Evolutionary conservation across 2,797 vertebrate genomes (phyloP).

Genomic region (Erethizon dorsatum): DNA sequence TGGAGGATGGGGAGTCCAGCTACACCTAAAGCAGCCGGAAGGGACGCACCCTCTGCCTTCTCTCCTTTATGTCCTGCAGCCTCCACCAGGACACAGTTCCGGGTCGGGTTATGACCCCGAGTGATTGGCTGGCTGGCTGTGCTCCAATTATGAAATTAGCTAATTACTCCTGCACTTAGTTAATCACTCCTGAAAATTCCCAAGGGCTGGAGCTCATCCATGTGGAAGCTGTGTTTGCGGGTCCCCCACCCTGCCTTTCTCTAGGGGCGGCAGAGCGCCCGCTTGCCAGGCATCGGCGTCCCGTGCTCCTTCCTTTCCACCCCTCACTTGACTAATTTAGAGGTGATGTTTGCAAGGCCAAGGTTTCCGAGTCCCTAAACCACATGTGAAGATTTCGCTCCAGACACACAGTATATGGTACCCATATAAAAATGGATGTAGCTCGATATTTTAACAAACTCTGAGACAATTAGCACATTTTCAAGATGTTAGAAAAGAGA

Average conservation of each 20-base stretch:
- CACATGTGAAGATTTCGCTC: constrained; percentile 48
- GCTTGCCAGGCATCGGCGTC: not conserved
- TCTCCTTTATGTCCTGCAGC: not conserved
- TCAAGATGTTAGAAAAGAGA: constrained; percentile 66
- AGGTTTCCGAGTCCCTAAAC: constrained; percentile 51
- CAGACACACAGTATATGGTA: constrained; percentile 67
- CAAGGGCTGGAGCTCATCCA: not conserved
- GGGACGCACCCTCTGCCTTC: fast-evolving
- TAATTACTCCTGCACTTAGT: not conserved
- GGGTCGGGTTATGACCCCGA: not conserved
- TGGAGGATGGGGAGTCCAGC: not conserved
- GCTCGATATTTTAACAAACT: constrained; percentile 76
- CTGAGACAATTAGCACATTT: constrained; percentile 66
- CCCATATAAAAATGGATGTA: constrained; percentile 71
- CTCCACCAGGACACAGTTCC: not conserved
- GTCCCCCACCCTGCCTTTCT: not conserved
- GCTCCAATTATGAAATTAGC: not conserved
- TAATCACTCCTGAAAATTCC: not conserved
- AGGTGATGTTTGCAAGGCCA: not conserved
- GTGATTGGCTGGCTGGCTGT: not conserved
- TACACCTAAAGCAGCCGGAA: not conserved
- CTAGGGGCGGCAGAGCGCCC: not conserved
- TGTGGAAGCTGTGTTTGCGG: not conserved
- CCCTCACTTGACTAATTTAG: constrained; percentile 22
- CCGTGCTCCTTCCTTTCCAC: not conserved